Base-by-base conservation (phyloP, 2,888 invertebrate species). In the Galeopsomyia nigrocyanea region DNA sequence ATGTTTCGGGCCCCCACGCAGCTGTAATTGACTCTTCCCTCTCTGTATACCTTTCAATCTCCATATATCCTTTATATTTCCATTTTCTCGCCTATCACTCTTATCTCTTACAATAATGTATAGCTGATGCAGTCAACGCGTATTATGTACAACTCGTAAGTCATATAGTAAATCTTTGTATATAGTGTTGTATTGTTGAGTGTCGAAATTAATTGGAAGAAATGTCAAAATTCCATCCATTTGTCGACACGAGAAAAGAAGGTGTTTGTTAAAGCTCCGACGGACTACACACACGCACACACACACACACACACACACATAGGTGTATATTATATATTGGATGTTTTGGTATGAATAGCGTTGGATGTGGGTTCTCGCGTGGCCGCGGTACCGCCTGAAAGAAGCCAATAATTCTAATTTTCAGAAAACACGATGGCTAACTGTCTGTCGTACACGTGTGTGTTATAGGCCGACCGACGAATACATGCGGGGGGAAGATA, bases 391-490 rank as follows among this genome's bases (percentile, higher is more conserved):
- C 9, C 22, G 6, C 14, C 56, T 16, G 6, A 71, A 66, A 66
- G 61, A 50, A 55, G 21, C 13, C 66, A 71, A 71, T 66, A 66
- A 66, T 71, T 71, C 61, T 47, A 55, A 66, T 71, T 71, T 61
- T 49, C 19, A 53, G 71, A 60, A 71, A 70, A 65, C 46, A 57
- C 56, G 63, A 51, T 58, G 22, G 39, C 46, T 14, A 39, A 39
- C 39, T 13, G 39, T 10, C 2, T 5, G 26, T 3, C 3, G 2
- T 22, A 46, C 9, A 17, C 26, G 39, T 49, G 22, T 26, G 26
- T 26, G n/a, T n/a, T n/a, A n/a, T 50, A 17, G 9, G n/a, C 26
- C 26, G n/a, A 13, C 50, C 1, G 53, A 53, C 26, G 26, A 53
- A 57, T 26, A 26, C 26, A 26, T 39, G 51, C 47, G 57, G 60